A percentile compares a stretch with the other conserved stretches of the same genome.
Conservation (phyloP, 2,888 invertebrate species). For the Carpatolechia fugitivella region DNA sequence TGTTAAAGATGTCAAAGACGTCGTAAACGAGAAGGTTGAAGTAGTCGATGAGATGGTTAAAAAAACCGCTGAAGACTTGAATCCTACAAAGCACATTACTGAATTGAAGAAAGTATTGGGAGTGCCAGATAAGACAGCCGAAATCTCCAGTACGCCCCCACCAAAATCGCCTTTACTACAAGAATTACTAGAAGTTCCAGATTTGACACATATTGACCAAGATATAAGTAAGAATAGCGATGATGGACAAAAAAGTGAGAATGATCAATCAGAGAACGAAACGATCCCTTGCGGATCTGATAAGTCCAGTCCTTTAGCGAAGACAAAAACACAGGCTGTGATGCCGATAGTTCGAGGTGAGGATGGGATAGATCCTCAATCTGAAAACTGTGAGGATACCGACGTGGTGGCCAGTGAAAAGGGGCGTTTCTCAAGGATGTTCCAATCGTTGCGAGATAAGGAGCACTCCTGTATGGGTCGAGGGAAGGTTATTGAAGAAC, state of each 20-base stretch:
- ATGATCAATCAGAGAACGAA: slow-evolving; percentile 70
- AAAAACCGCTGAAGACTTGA: slow-evolving; percentile 46
- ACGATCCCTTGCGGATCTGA: slow-evolving; percentile 73
- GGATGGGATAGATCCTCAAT: slow-evolving; percentile 55
- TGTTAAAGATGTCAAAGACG: slow-evolving; percentile 20
- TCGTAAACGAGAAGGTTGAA: slow-evolving; percentile 51
- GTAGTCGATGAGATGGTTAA: slow-evolving; percentile 58
- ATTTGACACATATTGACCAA: slow-evolving; percentile 63
- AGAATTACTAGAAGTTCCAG: slow-evolving; percentile 63
- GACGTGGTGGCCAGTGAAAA: slow-evolving; percentile 66
- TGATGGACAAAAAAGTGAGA: slow-evolving; percentile 67
- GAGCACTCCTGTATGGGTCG: slow-evolving; percentile 73
- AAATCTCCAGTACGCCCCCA: slow-evolving; percentile 63
- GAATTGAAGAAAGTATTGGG: slow-evolving; percentile 53
- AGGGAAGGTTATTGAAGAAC: slow-evolving; percentile 72
- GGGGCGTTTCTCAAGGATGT: slow-evolving; percentile 64
- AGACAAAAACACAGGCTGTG: slow-evolving; percentile 72
- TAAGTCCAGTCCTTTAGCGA: slow-evolving; percentile 69
- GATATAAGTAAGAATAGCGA: slow-evolving; percentile 66
- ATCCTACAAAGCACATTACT: slow-evolving; percentile 45
- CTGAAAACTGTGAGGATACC: slow-evolving; percentile 46
- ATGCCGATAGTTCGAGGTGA: slow-evolving; percentile 72
- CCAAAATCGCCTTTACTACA: slow-evolving; percentile 68
- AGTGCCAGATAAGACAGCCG: slow-evolving; percentile 55
- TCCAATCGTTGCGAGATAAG: slow-evolving; percentile 66